A percentile compares a stretch with the other conserved stretches of the same genome.
These are phyloP conservation scores for Aphrocallistes beatrix DNA, from an alignment of 37 sponge, comb jelly and placozoan genomes.

Conservation along the genomic window DNA sequence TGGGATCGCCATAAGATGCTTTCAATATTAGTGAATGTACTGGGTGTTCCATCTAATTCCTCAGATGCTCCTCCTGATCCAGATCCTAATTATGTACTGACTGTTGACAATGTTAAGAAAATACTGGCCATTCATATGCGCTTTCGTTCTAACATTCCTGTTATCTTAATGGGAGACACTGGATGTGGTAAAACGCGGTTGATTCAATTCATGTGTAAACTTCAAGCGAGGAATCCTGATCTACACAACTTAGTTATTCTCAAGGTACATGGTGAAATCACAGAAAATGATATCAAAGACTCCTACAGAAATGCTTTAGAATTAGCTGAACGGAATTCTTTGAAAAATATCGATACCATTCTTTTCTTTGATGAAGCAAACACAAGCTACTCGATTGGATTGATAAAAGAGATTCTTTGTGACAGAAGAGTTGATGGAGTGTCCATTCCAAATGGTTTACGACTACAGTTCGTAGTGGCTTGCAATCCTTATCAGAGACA, in stretches of 20 bases:
- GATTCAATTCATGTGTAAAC: slow-evolving; percentile 78
- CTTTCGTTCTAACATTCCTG: slow-evolving; percentile 74
- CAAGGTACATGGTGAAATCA: slow-evolving; percentile 70
- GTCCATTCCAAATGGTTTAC: slow-evolving; percentile 35
- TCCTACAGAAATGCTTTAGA: slow-evolving; percentile 36
- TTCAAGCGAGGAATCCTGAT: slow-evolving; percentile 21
- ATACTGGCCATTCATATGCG: slow-evolving; percentile 26
- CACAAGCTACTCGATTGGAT: slow-evolving; percentile 75
- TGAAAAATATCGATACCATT: slow-evolving; percentile 47
- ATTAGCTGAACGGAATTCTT: slow-evolving; percentile 31
- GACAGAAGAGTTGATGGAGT: slow-evolving; percentile 65
- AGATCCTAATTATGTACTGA: slow-evolving; percentile 23
- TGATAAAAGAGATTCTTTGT: slow-evolving; percentile 98
- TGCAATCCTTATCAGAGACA: slow-evolving; percentile 89
- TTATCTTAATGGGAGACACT: slow-evolving; percentile 95
- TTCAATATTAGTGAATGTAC: background rate
- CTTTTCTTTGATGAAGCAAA: slow-evolving; percentile 99
- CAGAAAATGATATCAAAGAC: slow-evolving; percentile 37
- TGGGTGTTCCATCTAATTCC: background rate
- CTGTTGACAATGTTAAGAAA: slow-evolving; percentile 28
- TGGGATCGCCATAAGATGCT: slow-evolving; percentile 12
- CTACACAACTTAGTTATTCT: slow-evolving; percentile 14
- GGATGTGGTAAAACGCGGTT: slow-evolving; percentile 94
- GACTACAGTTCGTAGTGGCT: slow-evolving; percentile 84
- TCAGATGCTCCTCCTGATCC: background rate